Conservation (phyloP, 1,140 invertebrate genomes). For the Drosophila quadrilineata region DNA sequence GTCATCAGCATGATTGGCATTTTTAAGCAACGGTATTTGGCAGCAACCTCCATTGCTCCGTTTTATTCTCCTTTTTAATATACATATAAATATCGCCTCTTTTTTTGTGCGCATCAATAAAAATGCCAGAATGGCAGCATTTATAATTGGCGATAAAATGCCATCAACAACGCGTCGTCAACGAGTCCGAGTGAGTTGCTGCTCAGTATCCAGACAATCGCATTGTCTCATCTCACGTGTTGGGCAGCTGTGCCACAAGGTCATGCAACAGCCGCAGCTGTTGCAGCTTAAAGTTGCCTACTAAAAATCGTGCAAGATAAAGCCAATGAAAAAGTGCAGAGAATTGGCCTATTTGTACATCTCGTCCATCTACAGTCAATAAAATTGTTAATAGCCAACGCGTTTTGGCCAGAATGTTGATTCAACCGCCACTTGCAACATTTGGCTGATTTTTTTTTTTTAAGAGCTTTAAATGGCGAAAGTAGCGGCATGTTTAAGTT, state of each 20-base stretch:
- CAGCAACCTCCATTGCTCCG: constrained; percentile 38
- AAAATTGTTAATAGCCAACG: constrained; percentile 55
- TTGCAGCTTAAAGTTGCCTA: constrained; percentile 40
- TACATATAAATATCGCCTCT: too few relatives aligned
- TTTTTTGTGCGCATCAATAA: constrained; percentile 54
- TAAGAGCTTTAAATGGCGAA: constrained; percentile 6
- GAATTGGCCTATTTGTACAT: too few relatives aligned
- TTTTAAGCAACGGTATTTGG: constrained; percentile 47
- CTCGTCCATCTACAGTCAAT: constrained; percentile 61
- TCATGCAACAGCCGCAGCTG: constrained; percentile 31
- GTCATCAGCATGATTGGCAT: constrained; percentile 62
- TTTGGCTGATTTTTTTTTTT: too few relatives aligned
- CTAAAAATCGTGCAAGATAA: too few relatives aligned
- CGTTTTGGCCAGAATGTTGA: constrained; percentile 7
- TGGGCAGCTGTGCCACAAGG: constrained; percentile 30
- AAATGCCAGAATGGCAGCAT: constrained; percentile 67
- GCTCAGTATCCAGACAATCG: constrained; percentile 2
- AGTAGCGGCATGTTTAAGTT: constrained; percentile 21
- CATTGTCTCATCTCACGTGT: constrained; percentile 49
- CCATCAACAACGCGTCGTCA: constrained; percentile 53
- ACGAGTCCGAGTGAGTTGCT: too few relatives aligned
- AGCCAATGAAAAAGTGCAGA: too few relatives aligned
- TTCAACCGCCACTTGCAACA: background rate
- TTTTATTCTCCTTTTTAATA: constrained; percentile 35
- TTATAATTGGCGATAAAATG: constrained; percentile 78